Base-by-base conservation (phyloP, 2,888 invertebrate genomes). In the Tortricodes alternella region DNA sequence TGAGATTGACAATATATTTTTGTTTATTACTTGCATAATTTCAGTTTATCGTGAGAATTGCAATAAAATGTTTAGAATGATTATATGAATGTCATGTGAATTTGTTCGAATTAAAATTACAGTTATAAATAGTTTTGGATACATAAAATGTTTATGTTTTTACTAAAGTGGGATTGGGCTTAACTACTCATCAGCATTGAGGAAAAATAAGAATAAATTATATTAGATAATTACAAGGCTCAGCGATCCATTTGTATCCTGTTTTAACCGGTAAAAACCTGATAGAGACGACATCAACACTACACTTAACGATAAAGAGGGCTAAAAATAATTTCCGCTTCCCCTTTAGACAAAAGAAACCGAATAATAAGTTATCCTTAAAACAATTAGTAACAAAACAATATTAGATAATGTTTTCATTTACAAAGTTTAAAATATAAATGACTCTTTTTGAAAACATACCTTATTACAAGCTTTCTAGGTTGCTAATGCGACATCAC, bases 291-390 rank as follows among this genome's bases (percentile, higher is more conserved):
- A 19, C 43, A 43, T 49, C 34, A 48, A 35, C 38, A 35, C 46
- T 23, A 13, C 46, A 11, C 35, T 38, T 56, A 56, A 56, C 13
- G 37, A 46, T 19, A 46, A 46, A 32, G 34, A 27, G 49, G 53
- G 46, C 35, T 53, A 32, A 46, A 46, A 27, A 43, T 35, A 11
- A 35, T 58, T 48, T 58, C 58, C 58, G 53, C 35, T 16, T 72
- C 63, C 60, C 60, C 60, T 66, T 69, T 60, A 64, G 61, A 64
- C 37, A 41, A 71, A 61, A 29, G 39, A 34, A 39, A 62, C 8
- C 21, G 18, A 39, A n/a, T n/a, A 57, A 11, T 15, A 46, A 48
- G 21, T 21, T 51, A 51, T 46, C 34, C 16, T 58, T 35, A 58
- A 24, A 41, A 46, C 39, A 52, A 58, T 52, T 58, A 58, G 53